phyloP scores from a whole-genome alignment of 2,797 vertebrate genomes.

The Rhynchonycteris naso region DNA sequence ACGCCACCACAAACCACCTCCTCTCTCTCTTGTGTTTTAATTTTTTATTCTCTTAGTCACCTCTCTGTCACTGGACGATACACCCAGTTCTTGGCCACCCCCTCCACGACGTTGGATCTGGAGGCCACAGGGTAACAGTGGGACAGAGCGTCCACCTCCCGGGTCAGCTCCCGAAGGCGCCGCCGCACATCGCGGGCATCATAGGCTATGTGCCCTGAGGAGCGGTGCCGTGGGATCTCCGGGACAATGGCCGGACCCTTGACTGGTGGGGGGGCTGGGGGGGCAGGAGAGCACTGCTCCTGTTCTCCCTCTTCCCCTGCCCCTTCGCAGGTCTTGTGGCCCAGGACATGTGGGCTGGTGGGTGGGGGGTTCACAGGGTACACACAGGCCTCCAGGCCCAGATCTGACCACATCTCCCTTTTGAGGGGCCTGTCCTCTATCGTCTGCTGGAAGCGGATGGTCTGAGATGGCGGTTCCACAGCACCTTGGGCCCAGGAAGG shows the following conservation, averaged over 20 bases:
- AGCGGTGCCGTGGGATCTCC: background rate
- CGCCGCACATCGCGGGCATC: conserved; percentile 61
- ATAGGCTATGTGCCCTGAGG: conserved; percentile 52
- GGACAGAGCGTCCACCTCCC: conserved; percentile 66
- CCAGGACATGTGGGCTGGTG: background rate
- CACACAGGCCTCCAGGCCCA: conserved; percentile 69
- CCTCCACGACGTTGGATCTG: background rate
- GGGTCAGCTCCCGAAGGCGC: conserved; percentile 65
- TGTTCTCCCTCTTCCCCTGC: background rate
- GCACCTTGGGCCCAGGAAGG: conserved; percentile 34
- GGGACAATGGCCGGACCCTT: conserved; percentile 51
- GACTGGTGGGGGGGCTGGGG: background rate
- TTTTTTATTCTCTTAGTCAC: conserved; percentile 58
- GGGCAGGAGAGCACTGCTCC: background rate
- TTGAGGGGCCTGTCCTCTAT: conserved; percentile 26
- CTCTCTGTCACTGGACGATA: conserved; percentile 55
- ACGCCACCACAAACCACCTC: background rate
- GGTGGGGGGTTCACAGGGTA: conserved; percentile 73
- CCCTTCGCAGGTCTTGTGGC: conserved; percentile 9
- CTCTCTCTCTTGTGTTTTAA: conserved; percentile 63
- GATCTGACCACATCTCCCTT: conserved; percentile 51
- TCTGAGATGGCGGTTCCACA: conserved; percentile 3
- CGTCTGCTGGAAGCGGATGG: conserved; percentile 64
- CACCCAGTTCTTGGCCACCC: conserved; percentile 52
- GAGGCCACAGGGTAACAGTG: conserved; percentile 59